phyloP scores from a whole-genome alignment of 2,797 vertebrate species.

The Anomalospiza imberbis region DNA sequence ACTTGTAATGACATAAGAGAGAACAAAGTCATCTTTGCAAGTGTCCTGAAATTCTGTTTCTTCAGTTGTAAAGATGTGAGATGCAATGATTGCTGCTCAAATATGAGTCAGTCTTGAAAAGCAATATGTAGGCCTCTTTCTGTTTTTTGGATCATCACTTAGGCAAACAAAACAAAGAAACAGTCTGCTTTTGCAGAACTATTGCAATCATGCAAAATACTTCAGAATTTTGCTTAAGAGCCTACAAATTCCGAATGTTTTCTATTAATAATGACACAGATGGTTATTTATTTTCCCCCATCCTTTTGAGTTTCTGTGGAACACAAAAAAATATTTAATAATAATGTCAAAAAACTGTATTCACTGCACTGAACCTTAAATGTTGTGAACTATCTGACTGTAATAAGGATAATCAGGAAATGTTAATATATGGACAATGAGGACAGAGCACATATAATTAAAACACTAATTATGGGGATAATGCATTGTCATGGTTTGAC shows the following conservation, averaged over 20 bases:
- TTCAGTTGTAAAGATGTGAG: neutral
- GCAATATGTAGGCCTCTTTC: neutral
- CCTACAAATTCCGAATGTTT: neutral
- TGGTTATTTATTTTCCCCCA: neutral
- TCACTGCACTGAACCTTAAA: neutral
- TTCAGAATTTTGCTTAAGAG: neutral
- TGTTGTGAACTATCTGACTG: neutral
- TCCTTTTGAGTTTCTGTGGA: neutral
- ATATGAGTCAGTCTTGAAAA: neutral
- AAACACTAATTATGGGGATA: constrained; percentile 19
- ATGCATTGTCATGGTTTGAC: neutral
- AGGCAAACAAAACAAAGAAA: neutral
- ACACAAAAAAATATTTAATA: neutral
- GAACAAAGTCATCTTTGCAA: neutral
- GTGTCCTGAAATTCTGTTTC: neutral
- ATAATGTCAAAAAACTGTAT: neutral
- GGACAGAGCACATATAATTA: neutral
- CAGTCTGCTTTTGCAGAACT: neutral
- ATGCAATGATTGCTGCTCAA: neutral
- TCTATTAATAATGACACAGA: neutral
- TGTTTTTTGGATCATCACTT: neutral
- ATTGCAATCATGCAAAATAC: neutral
- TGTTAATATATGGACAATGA: neutral
- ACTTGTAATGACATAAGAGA: neutral
- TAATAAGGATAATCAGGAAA: neutral